phyloP scores from a whole-genome alignment of 2,888 invertebrate genomes.

The Agrochola circellaris region DNA sequence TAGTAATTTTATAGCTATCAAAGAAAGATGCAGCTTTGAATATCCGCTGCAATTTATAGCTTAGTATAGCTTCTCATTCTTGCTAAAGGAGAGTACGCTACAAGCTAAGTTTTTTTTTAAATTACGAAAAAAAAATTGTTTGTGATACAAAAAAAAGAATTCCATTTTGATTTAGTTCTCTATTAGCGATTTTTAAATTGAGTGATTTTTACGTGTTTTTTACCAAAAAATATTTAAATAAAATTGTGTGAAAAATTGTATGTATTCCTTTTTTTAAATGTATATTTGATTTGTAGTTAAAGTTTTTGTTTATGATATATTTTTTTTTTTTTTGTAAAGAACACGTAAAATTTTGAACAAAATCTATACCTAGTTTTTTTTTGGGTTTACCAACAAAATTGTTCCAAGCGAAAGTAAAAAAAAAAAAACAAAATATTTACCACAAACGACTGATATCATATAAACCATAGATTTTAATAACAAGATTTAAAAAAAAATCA shows the following conservation, averaged over 20 bases:
- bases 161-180: constrained; percentile 86
- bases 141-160: constrained; percentile 86
- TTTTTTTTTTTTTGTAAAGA: constrained; percentile 34
- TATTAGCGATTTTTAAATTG: constrained; percentile 68
- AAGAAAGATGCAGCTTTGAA: constrained; percentile 21
- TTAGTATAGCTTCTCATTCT: constrained; percentile 39
- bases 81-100: constrained; percentile 24
- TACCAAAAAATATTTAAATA: constrained; percentile 27
- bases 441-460: constrained; percentile 79
- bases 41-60: constrained; percentile 29
- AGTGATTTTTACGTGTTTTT: constrained; percentile 62
- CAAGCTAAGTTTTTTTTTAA: constrained; percentile 12
- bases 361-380: constrained; percentile 38
- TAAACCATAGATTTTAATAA: constrained; percentile 68
- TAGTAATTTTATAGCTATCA: constrained; percentile 13
- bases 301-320: not conserved
- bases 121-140: constrained; percentile 53
- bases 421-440: constrained; percentile 65
- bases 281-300: constrained; percentile 40
- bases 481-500: constrained; percentile 65
- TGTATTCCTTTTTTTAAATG: constrained; percentile 22
- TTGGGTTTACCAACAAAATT: constrained; percentile 58
- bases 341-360: constrained; percentile 21
- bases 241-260: not conserved
- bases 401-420: constrained; percentile 49